Evolutionary conservation across 1,140 invertebrate genomes (phyloP).

Genomic region (Cydia pomonella): DNA sequence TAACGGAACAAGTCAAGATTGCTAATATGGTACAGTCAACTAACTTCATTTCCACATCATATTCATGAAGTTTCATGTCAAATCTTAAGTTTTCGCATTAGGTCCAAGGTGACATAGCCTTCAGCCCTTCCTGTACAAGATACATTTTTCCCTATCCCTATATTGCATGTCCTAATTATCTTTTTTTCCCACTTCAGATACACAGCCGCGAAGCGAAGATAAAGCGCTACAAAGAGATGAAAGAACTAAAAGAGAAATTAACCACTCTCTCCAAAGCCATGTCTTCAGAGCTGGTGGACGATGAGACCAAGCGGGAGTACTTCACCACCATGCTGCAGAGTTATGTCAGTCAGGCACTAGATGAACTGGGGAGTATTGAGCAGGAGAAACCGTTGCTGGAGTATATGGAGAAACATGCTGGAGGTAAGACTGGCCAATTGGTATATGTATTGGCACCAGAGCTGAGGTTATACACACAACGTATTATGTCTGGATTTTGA

Average conservation of each 20-base stretch:
- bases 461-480: too few species aligned
- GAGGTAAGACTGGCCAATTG: slow-evolving; percentile 48
- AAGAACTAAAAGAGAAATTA: slow-evolving; percentile 88
- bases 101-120: too few species aligned
- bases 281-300: slow-evolving; percentile 85
- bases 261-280: slow-evolving; percentile 84
- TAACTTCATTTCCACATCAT: too few species aligned
- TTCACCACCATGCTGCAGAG: slow-evolving; percentile 89
- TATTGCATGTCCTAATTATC: too few species aligned
- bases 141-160: too few species aligned
- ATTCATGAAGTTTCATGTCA: too few species aligned
- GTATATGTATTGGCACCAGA: too few species aligned
- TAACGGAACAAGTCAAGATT: slow-evolving; percentile 66
- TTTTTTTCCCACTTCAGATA: slow-evolving; percentile 51
- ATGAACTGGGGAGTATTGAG: slow-evolving; percentile 88
- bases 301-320: slow-evolving; percentile 91
- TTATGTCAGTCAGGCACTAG: slow-evolving; percentile 87
- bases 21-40: slow-evolving; percentile 54
- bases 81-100: too few species aligned
- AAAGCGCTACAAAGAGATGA: slow-evolving; percentile 88
- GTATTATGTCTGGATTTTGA: too few species aligned
- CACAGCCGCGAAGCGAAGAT: slow-evolving; percentile 83
- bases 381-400: slow-evolving; percentile 88
- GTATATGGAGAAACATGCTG: slow-evolving; percentile 83
- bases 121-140: too few species aligned